Conservation (phyloP, 2,888 invertebrate species). For the Trissolcus brochymenae region DNA sequence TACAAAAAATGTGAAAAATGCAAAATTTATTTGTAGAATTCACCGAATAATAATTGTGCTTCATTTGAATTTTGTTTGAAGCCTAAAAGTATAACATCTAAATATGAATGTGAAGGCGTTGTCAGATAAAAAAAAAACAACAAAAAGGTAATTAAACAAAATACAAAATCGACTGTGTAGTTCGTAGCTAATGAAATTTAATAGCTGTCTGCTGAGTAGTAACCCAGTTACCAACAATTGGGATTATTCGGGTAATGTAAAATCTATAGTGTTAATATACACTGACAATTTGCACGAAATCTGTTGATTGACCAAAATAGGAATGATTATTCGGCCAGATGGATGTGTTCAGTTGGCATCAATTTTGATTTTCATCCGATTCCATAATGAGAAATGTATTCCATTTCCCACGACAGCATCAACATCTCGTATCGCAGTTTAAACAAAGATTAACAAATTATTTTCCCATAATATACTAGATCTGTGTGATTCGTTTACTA, state of each 20-base stretch:
- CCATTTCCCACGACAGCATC: no score
- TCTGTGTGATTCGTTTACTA: no score
- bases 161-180: conserved; percentile 5
- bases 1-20: no score
- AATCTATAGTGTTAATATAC: conserved; percentile 16
- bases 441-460: no score
- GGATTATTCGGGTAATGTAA: conserved; percentile 29
- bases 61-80: no score
- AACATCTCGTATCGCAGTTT: no score
- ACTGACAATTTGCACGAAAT: conserved; percentile 20
- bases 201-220: conserved; percentile 16
- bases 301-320: conserved; percentile 26
- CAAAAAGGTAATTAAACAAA: no score
- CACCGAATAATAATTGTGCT: no score
- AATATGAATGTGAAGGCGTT: conserved; percentile 5
- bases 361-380: conserved; percentile 11
- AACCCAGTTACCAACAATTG: conserved; percentile 28
- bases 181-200: conserved; percentile 34
- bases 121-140: no score
- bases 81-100: neutral
- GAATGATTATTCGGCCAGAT: conserved; percentile 17
- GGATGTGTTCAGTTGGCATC: neutral
- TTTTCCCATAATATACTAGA: no score
- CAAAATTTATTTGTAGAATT: no score
- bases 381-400: neutral